These are phyloP conservation scores for Ctenosaura bakeri DNA, from an alignment of 2,797 vertebrate genomes.

Conservation along the genomic window DNA sequence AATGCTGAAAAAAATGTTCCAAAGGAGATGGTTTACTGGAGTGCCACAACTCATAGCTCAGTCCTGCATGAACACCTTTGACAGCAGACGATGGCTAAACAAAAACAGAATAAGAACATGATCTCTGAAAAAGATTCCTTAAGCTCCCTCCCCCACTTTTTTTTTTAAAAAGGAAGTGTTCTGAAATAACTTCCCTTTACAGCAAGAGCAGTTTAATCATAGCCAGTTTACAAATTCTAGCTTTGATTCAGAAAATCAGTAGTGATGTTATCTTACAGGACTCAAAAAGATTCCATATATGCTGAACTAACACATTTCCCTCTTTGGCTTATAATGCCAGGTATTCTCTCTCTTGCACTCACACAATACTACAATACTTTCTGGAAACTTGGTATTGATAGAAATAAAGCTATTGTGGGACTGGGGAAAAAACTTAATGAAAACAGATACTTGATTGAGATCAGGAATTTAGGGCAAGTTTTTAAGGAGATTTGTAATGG, in stretches of 20 bases:
- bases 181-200: slow-evolving; percentile 71
- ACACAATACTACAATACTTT: not conserved
- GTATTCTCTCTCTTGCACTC: not conserved
- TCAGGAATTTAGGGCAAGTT: not conserved
- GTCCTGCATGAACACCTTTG: slow-evolving; percentile 67
- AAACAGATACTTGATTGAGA: not conserved
- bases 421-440: not conserved
- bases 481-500: not conserved
- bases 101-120: slow-evolving; percentile 73
- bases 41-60: slow-evolving; percentile 69
- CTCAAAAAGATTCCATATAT: slow-evolving; percentile 29
- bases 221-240: slow-evolving; percentile 66
- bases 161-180: slow-evolving; percentile 55
- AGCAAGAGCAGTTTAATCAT: slow-evolving; percentile 65
- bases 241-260: slow-evolving; percentile 35
- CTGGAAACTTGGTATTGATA: slow-evolving; percentile 1
- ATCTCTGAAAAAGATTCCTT: slow-evolving; percentile 66
- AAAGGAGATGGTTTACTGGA: slow-evolving; percentile 54
- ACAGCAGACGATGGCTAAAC: slow-evolving; percentile 67
- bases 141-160: slow-evolving; percentile 48
- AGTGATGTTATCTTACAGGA: slow-evolving; percentile 23
- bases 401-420: not conserved
- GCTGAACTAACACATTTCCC: not conserved
- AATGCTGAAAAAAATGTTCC: slow-evolving; percentile 65
- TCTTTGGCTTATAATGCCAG: slow-evolving; percentile 27